Evolutionary conservation across 1,140 invertebrate species (phyloP), one percentile per base, ranked within the genome.

Genomic region (Aphidius ervi): DNA sequence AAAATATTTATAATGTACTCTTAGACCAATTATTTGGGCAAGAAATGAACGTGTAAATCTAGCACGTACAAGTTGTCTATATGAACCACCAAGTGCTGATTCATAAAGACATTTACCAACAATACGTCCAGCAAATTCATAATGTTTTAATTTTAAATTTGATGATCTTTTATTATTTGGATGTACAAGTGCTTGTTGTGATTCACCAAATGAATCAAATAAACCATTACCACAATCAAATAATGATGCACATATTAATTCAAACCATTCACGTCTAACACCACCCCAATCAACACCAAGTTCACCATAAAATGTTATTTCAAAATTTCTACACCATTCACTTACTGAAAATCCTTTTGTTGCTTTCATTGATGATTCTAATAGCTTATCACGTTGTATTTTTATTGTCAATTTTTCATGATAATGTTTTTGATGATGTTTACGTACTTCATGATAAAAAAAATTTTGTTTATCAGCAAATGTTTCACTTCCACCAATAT

Each of bases 391-490:
- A 53, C 94, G 82, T 54, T 88, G 83, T 48, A 95, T 88, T 76
- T 92, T 92, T 73, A 97, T 82, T 4, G 86, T 83, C 31, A 95
- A 74, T 72, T 91, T 92, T 68, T 93, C 91, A 73, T 95, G 91
- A 70, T 91, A 88, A 71, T 91, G 87, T 64, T 89, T 91, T 66
- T 89, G 87, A 80, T 91, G 92, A 73, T 87, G 88, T 68, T 93
- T 92, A 67, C 93, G 82, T 49, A 97, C 86, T 82, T 95, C 93
- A 74, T 93, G 92, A 78, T 95, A 94, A 79, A 97, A 96, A 79
- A 94, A 95, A 69, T 94, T 91, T 79, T 95, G 92, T 74, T 97
- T 97, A 74, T 96, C 94, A 79, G 94, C 93, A 72, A 97, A 97
- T 39, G 93, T 94, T 81, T 97, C 94, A 37, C 93, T 95, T 6